Conservation (phyloP, 2,113 vertebrate genomes). For the Axis porcinus region DNA sequence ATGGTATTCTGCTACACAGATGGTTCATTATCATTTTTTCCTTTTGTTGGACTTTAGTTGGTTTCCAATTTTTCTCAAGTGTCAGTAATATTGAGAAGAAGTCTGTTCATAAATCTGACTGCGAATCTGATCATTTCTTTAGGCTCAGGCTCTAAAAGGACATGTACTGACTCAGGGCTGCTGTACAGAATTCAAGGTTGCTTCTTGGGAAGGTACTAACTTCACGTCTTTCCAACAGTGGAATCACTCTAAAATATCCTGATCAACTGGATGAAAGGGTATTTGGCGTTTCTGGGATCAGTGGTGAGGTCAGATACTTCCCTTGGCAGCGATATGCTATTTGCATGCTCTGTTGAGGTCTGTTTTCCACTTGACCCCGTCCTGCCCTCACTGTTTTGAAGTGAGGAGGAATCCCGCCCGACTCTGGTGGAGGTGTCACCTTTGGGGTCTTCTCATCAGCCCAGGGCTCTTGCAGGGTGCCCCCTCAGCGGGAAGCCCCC, state of each 20-base stretch:
- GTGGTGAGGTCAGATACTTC: background rate
- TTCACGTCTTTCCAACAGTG: background rate
- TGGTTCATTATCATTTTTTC: background rate
- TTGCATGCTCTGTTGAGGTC: fast-evolving
- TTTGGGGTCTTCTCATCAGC: background rate
- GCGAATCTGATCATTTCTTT: background rate
- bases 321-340: fast-evolving
- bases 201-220: background rate
- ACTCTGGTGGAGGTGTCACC: background rate
- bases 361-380: background rate
- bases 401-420: no score
- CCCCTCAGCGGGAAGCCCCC: background rate
- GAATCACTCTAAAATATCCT: background rate
- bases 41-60: background rate
- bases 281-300: background rate
- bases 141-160: background rate
- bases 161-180: background rate
- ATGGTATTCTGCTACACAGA: background rate
- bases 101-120: background rate
- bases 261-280: background rate
- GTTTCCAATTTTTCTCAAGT: background rate
- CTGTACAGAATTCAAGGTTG: background rate
- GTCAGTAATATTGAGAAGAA: background rate
- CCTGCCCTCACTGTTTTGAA: background rate
- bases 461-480: background rate